Percentiles rank a stretch among this genome's conserved stretches.
phyloP scores from a whole-genome alignment of 2,797 vertebrate genomes.

The Oreonectes daqikongensis region DNA sequence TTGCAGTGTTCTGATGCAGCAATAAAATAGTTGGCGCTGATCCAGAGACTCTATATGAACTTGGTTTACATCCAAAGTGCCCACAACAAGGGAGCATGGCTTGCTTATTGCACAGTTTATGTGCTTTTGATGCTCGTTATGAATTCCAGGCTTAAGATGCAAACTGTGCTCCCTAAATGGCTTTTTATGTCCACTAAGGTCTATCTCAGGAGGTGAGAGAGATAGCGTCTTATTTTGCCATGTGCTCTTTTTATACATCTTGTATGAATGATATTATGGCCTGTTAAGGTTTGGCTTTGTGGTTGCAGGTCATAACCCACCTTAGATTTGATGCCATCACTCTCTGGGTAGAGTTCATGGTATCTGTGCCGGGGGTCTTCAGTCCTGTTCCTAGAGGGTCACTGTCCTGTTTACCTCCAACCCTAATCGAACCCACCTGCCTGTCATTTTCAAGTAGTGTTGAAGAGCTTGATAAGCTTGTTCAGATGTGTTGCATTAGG shows the following conservation, averaged over 20 bases:
- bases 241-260: slow-evolving; percentile 1
- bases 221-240: neutral
- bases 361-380: neutral
- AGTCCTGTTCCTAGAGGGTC: neutral
- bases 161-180: slow-evolving; percentile 31
- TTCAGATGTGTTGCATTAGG: neutral
- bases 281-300: neutral
- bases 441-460: neutral
- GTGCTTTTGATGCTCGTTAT: slow-evolving; percentile 50
- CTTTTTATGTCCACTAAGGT: slow-evolving; percentile 29
- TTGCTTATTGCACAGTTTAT: slow-evolving; percentile 48
- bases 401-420: neutral
- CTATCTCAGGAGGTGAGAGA: neutral
- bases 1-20: slow-evolving; percentile 48
- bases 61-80: slow-evolving; percentile 54
- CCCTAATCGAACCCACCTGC: neutral
- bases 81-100: slow-evolving; percentile 45
- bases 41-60: slow-evolving; percentile 54
- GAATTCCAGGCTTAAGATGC: slow-evolving; percentile 50
- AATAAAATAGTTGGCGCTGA: slow-evolving; percentile 43
- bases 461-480: slow-evolving; percentile 1
- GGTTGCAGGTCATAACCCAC: neutral
- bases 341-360: neutral
- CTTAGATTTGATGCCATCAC: neutral
- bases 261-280: neutral